Evolutionary conservation across 2,888 invertebrate species (phyloP), one percentile per base, ranked within the genome.

Genomic region (Orthonevra nobilis): DNA sequence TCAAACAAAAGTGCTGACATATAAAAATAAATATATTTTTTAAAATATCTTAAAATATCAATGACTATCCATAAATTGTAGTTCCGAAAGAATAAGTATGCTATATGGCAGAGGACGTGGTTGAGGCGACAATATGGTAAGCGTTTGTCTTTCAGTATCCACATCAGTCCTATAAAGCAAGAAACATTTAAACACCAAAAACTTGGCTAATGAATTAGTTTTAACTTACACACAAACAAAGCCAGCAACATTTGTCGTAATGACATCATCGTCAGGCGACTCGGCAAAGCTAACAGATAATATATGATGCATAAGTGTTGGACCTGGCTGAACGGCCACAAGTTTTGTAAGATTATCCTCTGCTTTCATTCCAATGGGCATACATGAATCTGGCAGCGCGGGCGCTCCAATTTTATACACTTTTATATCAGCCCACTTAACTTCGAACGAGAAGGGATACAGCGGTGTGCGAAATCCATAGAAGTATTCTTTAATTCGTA

Each of bases 401-500:
- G 97, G 96, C 0, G 97, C 97, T 7, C 98, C 97, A 84, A 98
- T 96, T 92, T 98, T 98, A 86, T 93, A 97, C 30, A 99, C 93
- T 86, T 95, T 95, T 6, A 98, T 91, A 83, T 98, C 97, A 1
- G 92, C 90, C 91, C 95, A 97, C 87, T 96, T 96, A 0, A 98
- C 94, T 87, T 98, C 97, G 87, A 97, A 97, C 0, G 96, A 96
- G 87, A 97, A 97, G 0, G 98, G 98, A 89, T 97, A 97, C 75
- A 96, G 91, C 0, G 95, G 92, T 4, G 95, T 92, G 81, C 92
- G 88, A 44, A 91, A 91, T 0, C 99, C 99, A 90, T 99, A 99
- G 90, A 99, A 99, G 89, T 99, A 99, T 89, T 98, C 96, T 32
- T 96, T 90, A 3, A 98, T 94, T 48, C 95, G 91, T 52, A 92